phyloP scores from a whole-genome alignment of 2,113 vertebrate species.

The Patagioenas fasciata region DNA sequence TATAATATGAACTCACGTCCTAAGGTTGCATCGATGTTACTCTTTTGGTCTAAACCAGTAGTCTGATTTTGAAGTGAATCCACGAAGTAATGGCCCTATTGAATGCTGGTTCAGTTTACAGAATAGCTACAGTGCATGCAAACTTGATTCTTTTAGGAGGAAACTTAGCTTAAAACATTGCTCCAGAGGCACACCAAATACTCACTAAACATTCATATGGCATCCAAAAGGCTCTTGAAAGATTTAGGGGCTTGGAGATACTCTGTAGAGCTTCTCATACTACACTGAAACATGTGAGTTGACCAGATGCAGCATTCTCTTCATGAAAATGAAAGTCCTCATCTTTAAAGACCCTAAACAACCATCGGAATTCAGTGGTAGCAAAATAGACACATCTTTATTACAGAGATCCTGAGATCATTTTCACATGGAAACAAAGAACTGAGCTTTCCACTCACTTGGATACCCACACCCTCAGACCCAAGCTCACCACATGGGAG shows the following conservation, averaged over 20 bases:
- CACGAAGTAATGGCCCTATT: not conserved
- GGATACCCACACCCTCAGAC: not conserved
- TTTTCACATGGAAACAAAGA: not conserved
- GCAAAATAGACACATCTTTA: not conserved
- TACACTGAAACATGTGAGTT: not conserved
- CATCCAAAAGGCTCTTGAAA: not conserved
- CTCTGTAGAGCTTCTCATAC: not conserved
- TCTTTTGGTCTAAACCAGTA: not conserved
- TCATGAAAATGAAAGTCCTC: not conserved
- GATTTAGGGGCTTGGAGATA: not conserved
- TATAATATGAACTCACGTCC: not conserved
- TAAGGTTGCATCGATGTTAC: not conserved
- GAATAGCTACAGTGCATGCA: fast-evolving
- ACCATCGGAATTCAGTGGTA: not conserved
- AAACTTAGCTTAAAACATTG: not conserved
- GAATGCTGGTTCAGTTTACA: not conserved
- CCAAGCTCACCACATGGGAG: not conserved
- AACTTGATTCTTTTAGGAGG: not conserved
- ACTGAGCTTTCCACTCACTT: not conserved
- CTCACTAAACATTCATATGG: not conserved
- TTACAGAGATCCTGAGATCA: not conserved
- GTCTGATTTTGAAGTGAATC: not conserved
- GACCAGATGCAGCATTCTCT: not conserved
- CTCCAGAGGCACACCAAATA: not conserved
- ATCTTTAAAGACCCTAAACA: not conserved